Evolutionary conservation across 2,797 vertebrate genomes (phyloP), one percentile per base, ranked within the genome.

Genomic region (Bovichtus diacanthus): DNA sequence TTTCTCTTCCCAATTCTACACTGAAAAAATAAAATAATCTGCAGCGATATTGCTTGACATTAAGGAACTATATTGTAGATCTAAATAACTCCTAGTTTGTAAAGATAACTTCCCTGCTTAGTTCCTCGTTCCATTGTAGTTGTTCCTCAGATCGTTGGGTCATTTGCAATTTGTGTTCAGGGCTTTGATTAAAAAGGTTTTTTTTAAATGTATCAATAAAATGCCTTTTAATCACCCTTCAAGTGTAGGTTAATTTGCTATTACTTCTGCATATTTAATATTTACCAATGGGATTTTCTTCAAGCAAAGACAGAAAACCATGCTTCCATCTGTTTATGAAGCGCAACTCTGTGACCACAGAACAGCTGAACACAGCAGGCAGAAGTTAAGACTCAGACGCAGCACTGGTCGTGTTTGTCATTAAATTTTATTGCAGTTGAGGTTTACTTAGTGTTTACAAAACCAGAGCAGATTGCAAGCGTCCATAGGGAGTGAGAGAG

Each of bases 361-460:
- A 61, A 3, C n/a, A 19, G 58, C 43, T 23, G 15, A 47, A 36
- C 44, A 2, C 56, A 31, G 44, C 65, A 27, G 1, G 46, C 49
- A 25, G 53, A 25, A 29, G 51, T 3, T 59, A 25, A 84, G 61
- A 76, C 68, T 67, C 62, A 80, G 53, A 29, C 29, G 8, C 80
- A 36, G 53, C 34, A 12, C 53, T 21, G 34, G 9, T 56, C 27
- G 25, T 81, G 83, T 86, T 89, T 76, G 70, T 87, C 54, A 9
- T 64, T 74, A 58, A 23, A 67, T 79, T 90, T 87, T 92, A 93
- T 92, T 95, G 93, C 93, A 94, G 92, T 86, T 83, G 82, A 93
- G 88, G 82, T 93, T 90, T 83, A 84, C 71, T 85, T 82, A 46
- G 83, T 91, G 82, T 93, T 91, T 92, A 92, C 81, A 92, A 94